Base-by-base conservation (phyloP, 2,113 vertebrate species). In the Smithornis capensis region DNA sequence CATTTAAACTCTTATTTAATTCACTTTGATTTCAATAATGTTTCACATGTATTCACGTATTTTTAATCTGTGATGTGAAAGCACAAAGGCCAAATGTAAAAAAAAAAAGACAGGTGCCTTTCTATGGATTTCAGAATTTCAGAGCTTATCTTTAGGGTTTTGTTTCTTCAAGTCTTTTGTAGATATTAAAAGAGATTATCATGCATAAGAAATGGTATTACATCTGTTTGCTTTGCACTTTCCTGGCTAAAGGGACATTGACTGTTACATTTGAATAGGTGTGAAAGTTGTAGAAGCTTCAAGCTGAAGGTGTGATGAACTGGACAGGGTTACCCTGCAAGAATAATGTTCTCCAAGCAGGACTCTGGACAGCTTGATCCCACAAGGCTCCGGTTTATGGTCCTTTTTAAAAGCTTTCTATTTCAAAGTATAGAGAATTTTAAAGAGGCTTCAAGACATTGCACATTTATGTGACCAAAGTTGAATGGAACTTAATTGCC, bases 11-110 rank as follows among this genome's bases (percentile, higher is more conserved):
- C 88, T 87, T 94, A 81, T 65, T 91, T 87, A 55, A 77, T 92
- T 45, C 59, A 88, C 95, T 95, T 86, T 91, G 24, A 68, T 96
- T 91, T 96, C 86, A 92, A 3, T 80, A 83, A 89, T 92, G 83
- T 94, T 97, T 97, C 79, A 96, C 89, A 52, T 97, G 70, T 95
- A 93, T 83, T 97, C 93, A 96, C 77, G 71, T 90, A 93, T 95
- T 96, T 95, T 89, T 96, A 91, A 83, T 73, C 52, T 91, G 64
- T 95, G 83, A 91, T 87, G 42, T 96, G 59, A 96, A 97, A 90
- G 95, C 78, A 91, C 88, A 95, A 97, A 97, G 81, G 93, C 81
- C 71, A 86, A 92, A 93, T 75, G 81, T 91, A 4, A 14, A 38
- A 31, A 17, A 19, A 12, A 50, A 31, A 35, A 25, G 56, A 89